phyloP scores from a whole-genome alignment of 2,113 vertebrate species.

The Mixornis gularis region DNA sequence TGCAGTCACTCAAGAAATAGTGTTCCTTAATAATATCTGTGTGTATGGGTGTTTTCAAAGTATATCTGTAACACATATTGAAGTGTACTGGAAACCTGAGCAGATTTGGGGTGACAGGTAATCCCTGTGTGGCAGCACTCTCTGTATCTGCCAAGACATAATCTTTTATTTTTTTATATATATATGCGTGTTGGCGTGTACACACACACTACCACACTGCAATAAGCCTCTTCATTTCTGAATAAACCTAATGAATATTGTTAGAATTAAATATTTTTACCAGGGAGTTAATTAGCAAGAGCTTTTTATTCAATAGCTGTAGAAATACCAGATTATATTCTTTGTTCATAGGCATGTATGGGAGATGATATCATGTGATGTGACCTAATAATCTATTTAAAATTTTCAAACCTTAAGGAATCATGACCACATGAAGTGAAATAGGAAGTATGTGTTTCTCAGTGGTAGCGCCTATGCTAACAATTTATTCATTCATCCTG shows the following conservation, averaged over 20 bases:
- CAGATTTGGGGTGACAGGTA: background rate
- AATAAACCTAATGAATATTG: background rate
- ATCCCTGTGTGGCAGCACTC: too few relatives aligned
- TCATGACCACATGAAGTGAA: background rate
- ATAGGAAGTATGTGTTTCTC: background rate
- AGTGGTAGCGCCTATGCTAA: background rate
- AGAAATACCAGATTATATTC: background rate
- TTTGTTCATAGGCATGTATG: background rate
- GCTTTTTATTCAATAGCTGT: background rate
- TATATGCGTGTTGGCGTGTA: too few relatives aligned
- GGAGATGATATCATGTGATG: background rate
- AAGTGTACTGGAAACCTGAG: background rate
- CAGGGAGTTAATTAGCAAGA: background rate
- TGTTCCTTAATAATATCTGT: background rate
- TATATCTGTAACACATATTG: background rate
- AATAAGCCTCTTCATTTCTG: too few relatives aligned
- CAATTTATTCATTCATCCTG: background rate
- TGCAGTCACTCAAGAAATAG: background rate
- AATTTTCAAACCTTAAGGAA: background rate
- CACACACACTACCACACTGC: too few relatives aligned
- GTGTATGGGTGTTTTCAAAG: background rate
- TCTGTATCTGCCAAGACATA: too few relatives aligned
- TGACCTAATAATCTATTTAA: background rate
- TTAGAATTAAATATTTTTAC: background rate
- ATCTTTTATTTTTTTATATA: too few relatives aligned